These are phyloP conservation scores for Tethya wilhelma DNA, from an alignment of 37 sponge, comb jelly and placozoan genomes.

Conservation along the genomic window DNA sequence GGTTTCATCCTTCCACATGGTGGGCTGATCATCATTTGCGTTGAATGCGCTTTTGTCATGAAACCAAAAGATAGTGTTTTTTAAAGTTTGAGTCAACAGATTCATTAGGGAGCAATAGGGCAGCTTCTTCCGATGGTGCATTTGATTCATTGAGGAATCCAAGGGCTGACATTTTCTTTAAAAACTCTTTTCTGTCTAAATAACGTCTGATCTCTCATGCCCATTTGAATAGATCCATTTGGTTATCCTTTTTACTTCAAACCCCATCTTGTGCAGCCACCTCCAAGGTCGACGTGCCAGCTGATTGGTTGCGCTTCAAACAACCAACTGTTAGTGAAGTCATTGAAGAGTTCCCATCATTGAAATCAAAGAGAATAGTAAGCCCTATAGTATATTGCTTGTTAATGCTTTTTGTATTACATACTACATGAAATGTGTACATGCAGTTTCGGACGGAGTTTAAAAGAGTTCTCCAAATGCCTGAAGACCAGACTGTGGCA, in stretches of 20 bases:
- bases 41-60: conserved; percentile 40
- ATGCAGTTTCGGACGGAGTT: no score
- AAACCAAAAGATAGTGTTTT: conserved; percentile 8
- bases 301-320: no score
- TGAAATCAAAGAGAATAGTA: no score
- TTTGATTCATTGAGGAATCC: not conserved
- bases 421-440: no score
- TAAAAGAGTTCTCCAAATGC: no score
- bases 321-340: no score
- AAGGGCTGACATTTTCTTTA: not conserved
- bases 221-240: conserved; percentile 49
- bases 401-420: no score
- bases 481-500: no score
- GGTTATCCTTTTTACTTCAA: conserved; percentile 9
- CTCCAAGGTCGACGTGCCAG: no score
- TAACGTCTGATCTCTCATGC: conserved; percentile 43
- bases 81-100: not conserved
- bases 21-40: conserved; percentile 33
- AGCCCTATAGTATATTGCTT: no score
- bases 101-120: not conserved
- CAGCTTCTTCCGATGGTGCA: not conserved
- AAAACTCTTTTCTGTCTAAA: no score
- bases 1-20: conserved; percentile 8
- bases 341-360: no score
- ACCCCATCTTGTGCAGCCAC: conserved; percentile 46